Evolutionary conservation across 2,888 invertebrate species (phyloP), one percentile per base, ranked within the genome.

Genomic region (Muschampia plurimacula): DNA sequence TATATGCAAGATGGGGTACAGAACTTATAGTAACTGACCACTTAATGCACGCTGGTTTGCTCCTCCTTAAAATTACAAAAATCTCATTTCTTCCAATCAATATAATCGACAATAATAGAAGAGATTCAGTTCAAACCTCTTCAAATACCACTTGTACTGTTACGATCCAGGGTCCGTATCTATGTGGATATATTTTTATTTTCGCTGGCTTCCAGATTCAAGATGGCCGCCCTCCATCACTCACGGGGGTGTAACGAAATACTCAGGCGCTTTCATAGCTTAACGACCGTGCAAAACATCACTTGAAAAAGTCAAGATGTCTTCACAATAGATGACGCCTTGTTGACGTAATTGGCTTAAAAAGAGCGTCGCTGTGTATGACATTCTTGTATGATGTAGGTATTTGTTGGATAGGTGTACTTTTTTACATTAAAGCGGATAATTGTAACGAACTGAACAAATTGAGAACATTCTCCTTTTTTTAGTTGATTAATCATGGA

Each of bases 171-270:
- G 5, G n/a, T n/a, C 12, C n/a, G 49, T 49, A 49, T 46, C 46
- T 46, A 46, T 49, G 6, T n/a, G 49, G 49, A 49, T 49, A 49
- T 52, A 52, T 52, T 9, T 52, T 15, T 64, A 55, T 69, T 64
- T 63, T 69, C 15, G 3, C 64, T 44, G 12, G 32, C 55, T 41
- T 68, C 55, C 65, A 70, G 59, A 65, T 15, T 10, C 70, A 70
- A 70, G 70, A 70, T 70, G 65, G 70, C 65, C 46, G 70, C 49
- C 15, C 59, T 69, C 65, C 57, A 64, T 70, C 70, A 64, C 39
- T 70, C 70, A 52, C 28, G 41, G 10, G 55, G 13, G 13, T 59
- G 70, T 70, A 70, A 70, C 70, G 44, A 70, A 65, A 70, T 70
- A 65, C 70, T 70, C 57, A 59, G 65, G 36, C 64, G 44, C 69